These are phyloP conservation scores for Rallus crepitans DNA, from an alignment of 2,797 vertebrate genomes.

Conservation along the genomic window DNA sequence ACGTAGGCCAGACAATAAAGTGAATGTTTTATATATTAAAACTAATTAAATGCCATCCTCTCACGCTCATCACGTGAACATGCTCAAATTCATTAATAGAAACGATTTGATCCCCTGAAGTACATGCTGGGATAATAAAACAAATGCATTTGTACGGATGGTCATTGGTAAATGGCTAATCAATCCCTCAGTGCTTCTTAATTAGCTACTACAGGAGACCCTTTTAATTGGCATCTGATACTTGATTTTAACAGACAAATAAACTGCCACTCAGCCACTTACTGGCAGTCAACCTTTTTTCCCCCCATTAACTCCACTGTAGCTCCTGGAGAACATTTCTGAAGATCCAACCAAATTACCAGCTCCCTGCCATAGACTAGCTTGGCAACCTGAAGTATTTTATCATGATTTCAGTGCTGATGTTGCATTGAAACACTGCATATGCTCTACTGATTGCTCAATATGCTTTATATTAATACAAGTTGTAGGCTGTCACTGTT, in stretches of 20 bases:
- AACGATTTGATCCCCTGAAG: neutral
- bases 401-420: slow-evolving; percentile 61
- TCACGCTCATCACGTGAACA: neutral
- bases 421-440: slow-evolving; percentile 60
- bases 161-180: slow-evolving; percentile 55
- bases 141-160: slow-evolving; percentile 31
- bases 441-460: slow-evolving; percentile 63
- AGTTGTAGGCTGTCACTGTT: slow-evolving; percentile 59
- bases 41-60: neutral
- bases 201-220: slow-evolving; percentile 29
- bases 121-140: slow-evolving; percentile 18
- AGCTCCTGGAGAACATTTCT: neutral
- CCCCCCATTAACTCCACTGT: neutral
- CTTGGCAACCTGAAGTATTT: slow-evolving; percentile 22
- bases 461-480: slow-evolving; percentile 61
- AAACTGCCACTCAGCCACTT: slow-evolving; percentile 35
- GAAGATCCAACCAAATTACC: neutral
- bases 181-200: slow-evolving; percentile 63
- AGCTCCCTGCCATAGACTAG: neutral
- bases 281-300: neutral
- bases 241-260: slow-evolving; percentile 49
- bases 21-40: neutral
- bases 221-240: slow-evolving; percentile 54
- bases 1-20: neutral
- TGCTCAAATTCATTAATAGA: neutral